Percentiles rank a stretch among this genome's conserved stretches.
phyloP scores from a whole-genome alignment of 2,888 invertebrate species.

The Mesochorus sp. region DNA sequence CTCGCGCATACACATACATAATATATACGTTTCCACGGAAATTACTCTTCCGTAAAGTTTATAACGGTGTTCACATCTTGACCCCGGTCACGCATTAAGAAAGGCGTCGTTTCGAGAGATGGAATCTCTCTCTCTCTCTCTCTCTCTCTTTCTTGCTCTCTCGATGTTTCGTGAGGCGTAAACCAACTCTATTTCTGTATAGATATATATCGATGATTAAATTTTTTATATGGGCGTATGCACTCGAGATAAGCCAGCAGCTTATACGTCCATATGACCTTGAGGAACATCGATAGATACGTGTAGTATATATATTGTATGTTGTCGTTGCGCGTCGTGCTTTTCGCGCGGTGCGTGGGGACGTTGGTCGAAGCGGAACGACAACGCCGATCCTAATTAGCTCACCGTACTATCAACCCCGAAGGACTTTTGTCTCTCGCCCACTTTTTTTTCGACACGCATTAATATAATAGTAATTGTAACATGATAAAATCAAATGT shows the following conservation, averaged over 20 bases:
- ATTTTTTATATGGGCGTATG: not conserved
- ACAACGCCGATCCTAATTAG: slow-evolving; percentile 56
- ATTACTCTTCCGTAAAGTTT: slow-evolving; percentile 68
- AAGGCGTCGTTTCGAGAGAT: slow-evolving; percentile 66
- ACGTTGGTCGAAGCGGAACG: slow-evolving; percentile 56
- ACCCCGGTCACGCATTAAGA: slow-evolving; percentile 76
- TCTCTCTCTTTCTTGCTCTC: too few species aligned
- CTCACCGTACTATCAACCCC: slow-evolving; percentile 46
- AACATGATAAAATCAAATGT: not conserved
- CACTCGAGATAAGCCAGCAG: too few species aligned
- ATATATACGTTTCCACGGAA: slow-evolving; percentile 69
- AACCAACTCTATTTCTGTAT: slow-evolving; percentile 44
- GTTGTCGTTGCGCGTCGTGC: slow-evolving; percentile 11
- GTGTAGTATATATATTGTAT: not conserved
- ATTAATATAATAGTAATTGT: slow-evolving; percentile 3
- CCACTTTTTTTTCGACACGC: not conserved
- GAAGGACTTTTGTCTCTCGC: not conserved
- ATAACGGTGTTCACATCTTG: slow-evolving; percentile 74
- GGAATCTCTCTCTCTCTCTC: too few species aligned
- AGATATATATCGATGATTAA: not conserved
- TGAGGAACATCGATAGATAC: not conserved
- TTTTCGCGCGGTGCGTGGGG: slow-evolving; percentile 45
- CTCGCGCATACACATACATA: too few species aligned
- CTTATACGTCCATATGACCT: not conserved
- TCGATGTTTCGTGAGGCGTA: slow-evolving; percentile 62